Base-by-base conservation (phyloP, 2,113 vertebrate genomes). In the Rutilus rutilus region DNA sequence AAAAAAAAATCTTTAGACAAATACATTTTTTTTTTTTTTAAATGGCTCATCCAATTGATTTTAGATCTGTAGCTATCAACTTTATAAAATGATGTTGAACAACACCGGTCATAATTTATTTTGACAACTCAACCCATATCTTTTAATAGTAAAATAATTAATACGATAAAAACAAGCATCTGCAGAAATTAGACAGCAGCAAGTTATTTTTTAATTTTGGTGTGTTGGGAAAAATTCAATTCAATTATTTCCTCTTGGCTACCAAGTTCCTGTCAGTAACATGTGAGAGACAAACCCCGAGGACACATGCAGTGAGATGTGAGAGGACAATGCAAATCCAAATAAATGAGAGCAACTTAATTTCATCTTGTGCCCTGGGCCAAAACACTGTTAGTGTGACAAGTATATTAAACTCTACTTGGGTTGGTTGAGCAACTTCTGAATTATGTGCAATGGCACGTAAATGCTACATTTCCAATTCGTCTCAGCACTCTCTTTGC, bases 221-320 rank as follows among this genome's bases (percentile, higher is more conserved):
- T 17, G 6, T 27, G 3, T 27, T 47, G 0, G 83, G 57, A 92
- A 92, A 88, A 90, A 92, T 92, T 92, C 90, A 88, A 80, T 60
- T 42, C 91, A 85, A 83, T n/a, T 69, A 84, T 90, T 88, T n/a
- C 65, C 36, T 25, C 64, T 87, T 87, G 89, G 88, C 85, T 82
- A 89, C 90, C 90, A 82, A 75, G 67, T 83, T 81, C 57, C 78
- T 85, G 85, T 76, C 76, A 21, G 71, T 87, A 87, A 90, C 78
- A 39, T 15, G 82, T 65, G 50, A 85, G 62, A 84, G 87, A 74
- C 10, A 6, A n/a, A 69, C 83, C 89, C 83, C 7, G 39, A 42
- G 85, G 87, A 59, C n/a, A 85, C 64, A 69, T 42, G 74, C n/a
- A 89, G 14, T 67, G 39, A 89, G 25, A 86, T 74, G 27, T 83